Evolutionary conservation across 2,888 invertebrate genomes (phyloP).

Genomic region (Electrophaes corylata): DNA sequence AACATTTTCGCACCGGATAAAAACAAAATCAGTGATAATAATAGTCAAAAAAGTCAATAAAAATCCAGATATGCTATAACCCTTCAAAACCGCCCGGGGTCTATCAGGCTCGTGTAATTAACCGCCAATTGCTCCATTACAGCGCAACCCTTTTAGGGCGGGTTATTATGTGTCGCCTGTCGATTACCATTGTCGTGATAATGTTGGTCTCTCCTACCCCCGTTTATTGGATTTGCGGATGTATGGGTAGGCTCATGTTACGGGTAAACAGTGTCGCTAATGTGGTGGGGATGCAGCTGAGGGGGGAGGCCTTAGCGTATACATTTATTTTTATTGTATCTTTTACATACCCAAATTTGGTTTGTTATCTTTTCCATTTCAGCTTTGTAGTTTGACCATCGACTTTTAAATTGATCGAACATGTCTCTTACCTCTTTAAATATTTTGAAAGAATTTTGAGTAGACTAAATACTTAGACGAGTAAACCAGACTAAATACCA

Average conservation of each 20-base stretch:
- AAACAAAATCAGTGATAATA: neutral
- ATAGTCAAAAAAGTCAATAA: conserved; percentile 7
- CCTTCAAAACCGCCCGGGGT: conserved; percentile 12
- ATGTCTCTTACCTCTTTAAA: too few relatives aligned
- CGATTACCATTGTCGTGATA: conserved; percentile 61
- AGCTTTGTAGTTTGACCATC: too few relatives aligned
- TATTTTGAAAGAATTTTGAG: too few relatives aligned
- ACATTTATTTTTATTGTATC: conserved; percentile 14
- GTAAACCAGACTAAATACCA: too few relatives aligned
- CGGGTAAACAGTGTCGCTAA: conserved; percentile 17
- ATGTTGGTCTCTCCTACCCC: conserved; percentile 43
- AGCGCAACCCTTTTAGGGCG: conserved; percentile 58
- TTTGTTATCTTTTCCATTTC: neutral
- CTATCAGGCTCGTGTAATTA: conserved; percentile 53
- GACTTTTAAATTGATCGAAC: too few relatives aligned
- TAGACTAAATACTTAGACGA: too few relatives aligned
- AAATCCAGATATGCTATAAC: conserved; percentile 13
- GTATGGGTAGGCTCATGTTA: conserved; percentile 6
- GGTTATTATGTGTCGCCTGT: conserved; percentile 61
- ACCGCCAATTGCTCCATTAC: conserved; percentile 66
- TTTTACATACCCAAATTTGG: neutral
- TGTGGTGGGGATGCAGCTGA: conserved; percentile 5
- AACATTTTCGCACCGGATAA: neutral
- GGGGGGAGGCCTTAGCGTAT: neutral
- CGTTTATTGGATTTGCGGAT: conserved; percentile 40